phyloP scores from a whole-genome alignment of 2,113 vertebrate genomes.

The Tapirus terrestris region DNA sequence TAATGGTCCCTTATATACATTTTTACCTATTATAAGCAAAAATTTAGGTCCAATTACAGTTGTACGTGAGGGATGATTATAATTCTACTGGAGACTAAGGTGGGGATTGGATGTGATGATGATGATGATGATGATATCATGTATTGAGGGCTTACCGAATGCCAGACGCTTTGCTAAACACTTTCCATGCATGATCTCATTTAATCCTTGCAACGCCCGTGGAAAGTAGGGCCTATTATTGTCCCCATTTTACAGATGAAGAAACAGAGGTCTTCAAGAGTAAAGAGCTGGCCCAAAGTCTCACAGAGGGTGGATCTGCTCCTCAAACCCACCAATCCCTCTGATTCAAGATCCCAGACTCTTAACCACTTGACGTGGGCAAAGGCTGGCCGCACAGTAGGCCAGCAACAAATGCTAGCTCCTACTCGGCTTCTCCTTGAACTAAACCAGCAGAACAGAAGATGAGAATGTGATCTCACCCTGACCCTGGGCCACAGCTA shows the following conservation, averaged over 20 bases:
- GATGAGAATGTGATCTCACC: neutral
- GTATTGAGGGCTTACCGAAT: neutral
- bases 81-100: neutral
- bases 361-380: neutral
- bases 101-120: neutral
- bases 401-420: no score
- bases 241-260: neutral
- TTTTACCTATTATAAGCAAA: conserved; percentile 43
- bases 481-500: neutral
- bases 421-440: neutral
- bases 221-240: neutral
- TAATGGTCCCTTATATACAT: neutral
- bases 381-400: neutral
- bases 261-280: neutral
- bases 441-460: neutral
- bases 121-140: neutral
- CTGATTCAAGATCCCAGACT: neutral
- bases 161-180: neutral
- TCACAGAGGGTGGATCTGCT: neutral
- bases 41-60: neutral
- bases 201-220: neutral
- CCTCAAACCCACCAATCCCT: neutral
- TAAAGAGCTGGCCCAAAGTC: neutral
- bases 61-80: neutral
- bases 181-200: neutral